phyloP scores from a whole-genome alignment of 2,888 invertebrate genomes.

The Hetaerina titia region DNA sequence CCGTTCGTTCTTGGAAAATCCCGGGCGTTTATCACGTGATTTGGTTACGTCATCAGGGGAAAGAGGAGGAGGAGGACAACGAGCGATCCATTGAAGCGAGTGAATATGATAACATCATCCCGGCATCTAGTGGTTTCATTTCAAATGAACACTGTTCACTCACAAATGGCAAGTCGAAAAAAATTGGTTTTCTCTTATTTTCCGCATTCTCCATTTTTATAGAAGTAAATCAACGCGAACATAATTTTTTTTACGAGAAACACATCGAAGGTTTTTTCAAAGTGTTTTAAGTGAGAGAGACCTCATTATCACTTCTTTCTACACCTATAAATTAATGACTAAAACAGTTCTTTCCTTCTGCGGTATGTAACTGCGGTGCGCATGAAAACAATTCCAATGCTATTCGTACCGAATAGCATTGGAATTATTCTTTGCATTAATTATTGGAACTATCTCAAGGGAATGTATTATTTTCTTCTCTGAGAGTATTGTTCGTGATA shows the following conservation, averaged over 20 bases:
- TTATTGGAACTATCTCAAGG: too few species aligned
- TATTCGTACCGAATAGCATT: too few species aligned
- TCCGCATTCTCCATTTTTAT: background rate
- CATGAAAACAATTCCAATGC: too few species aligned
- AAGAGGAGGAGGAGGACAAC: background rate
- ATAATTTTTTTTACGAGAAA: too few species aligned
- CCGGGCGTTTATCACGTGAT: conserved; percentile 4
- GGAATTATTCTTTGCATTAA: too few species aligned
- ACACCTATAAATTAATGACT: background rate
- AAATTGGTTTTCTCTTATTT: background rate
- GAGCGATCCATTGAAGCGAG: background rate
- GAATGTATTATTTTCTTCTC: too few species aligned
- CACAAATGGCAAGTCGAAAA: background rate
- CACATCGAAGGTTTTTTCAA: too few species aligned
- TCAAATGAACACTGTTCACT: background rate
- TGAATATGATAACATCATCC: background rate
- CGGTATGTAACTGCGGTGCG: too few species aligned
- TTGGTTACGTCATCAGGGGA: background rate
- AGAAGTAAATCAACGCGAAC: background rate
- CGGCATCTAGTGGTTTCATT: background rate
- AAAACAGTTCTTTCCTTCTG: background rate
- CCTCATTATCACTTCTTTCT: background rate
- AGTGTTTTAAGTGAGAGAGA: background rate
- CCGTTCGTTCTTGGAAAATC: background rate
- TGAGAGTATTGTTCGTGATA: too few species aligned